Conservation (phyloP, 2,797 vertebrate genomes). For the Muscicapa comitata region DNA sequence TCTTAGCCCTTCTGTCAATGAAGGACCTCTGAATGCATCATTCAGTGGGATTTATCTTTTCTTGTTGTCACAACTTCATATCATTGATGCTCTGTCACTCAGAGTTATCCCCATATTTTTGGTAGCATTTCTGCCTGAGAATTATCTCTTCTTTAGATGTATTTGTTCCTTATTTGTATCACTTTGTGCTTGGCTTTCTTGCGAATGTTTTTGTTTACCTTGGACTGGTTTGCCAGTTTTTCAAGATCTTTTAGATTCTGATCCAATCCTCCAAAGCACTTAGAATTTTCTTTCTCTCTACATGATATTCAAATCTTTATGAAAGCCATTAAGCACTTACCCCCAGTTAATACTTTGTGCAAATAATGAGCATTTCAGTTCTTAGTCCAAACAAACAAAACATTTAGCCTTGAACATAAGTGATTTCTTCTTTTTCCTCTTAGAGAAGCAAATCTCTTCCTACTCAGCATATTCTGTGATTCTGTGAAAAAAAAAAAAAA, state of each 20-base stretch:
- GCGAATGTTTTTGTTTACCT: neutral
- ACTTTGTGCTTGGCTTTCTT: neutral
- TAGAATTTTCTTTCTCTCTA: neutral
- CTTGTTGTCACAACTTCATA: neutral
- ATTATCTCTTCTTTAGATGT: neutral
- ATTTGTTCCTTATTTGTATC: neutral
- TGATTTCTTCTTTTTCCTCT: neutral
- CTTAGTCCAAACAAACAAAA: neutral
- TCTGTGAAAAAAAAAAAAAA: neutral
- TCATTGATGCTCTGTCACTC: neutral
- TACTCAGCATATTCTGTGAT: neutral
- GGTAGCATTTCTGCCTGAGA: neutral
- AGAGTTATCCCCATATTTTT: neutral
- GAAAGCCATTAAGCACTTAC: neutral
- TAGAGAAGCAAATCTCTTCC: neutral
- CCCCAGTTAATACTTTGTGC: constrained; percentile 3
- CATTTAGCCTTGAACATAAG: neutral
- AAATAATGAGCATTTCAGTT: neutral
- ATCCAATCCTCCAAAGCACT: neutral
- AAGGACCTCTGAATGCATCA: neutral
- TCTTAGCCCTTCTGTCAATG: neutral
- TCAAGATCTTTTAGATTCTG: neutral
- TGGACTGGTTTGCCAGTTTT: neutral
- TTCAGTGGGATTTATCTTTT: neutral
- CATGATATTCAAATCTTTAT: neutral